Evolutionary conservation across 35 echinoderm and acorn worm species (phyloP), one percentile per base, ranked within the genome.

Genomic region (Hemicentrotus pulcherrimus): DNA sequence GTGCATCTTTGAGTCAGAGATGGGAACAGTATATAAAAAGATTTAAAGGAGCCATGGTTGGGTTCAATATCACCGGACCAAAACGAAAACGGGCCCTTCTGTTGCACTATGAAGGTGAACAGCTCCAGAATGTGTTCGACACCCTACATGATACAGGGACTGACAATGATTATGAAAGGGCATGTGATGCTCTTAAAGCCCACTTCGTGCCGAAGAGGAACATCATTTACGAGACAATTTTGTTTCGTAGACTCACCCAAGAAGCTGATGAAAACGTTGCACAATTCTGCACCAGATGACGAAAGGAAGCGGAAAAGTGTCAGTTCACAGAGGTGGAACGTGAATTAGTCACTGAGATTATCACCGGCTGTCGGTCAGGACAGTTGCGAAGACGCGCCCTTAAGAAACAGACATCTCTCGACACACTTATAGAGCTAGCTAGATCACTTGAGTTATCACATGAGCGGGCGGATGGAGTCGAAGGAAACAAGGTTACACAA

Each of bases 321-420:
- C 60, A 98, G 30, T 98, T 97, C 61, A 13, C 31, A 55, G 95
- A 97, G 47, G 8, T 93, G 11, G 95, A 97, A 0, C 32, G 95
- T 24, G 97, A 98, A 97, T 48, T 98, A 4, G 86, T 86, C 1
- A 98, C 85, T 15, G 94, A 98, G 70, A 93, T 98, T 16, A 96
- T 98, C 33, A 91, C 46, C 41, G 88, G 94, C 16, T 98, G 97
- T 86, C 6, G 6, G 86, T 94, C 88, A 30, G 88, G 94, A 14
- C 9, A 58, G n/a, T 65, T 96, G n/a, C 89, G 95, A 86, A 48
- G 97, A 46, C 60, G 61, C 19, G 94, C 95, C 24, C 86, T 98
- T 14, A 88, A 96, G 61, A 96, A 96, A 32, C 32, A 48, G 32
- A 31, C 10, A 15, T 88, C 89, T 6, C 33, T 92, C 47, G 59